These are phyloP conservation scores for Sebastes baramenuke DNA, from an alignment of 2,797 vertebrate genomes.

Conservation along the genomic window DNA sequence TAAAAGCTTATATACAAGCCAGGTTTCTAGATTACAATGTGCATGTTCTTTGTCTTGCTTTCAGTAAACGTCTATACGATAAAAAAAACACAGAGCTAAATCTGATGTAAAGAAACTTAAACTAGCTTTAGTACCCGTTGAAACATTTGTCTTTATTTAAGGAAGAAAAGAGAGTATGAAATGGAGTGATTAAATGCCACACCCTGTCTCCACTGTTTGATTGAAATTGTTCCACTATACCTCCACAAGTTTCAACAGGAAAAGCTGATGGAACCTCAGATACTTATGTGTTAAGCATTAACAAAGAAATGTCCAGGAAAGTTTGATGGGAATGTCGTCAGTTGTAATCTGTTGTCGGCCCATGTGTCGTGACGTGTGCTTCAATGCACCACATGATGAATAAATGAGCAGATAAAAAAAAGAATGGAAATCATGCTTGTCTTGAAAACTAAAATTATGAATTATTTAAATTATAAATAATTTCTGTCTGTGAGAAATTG, in stretches of 20 bases:
- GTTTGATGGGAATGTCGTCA: not conserved
- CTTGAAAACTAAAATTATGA: not conserved
- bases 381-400: not conserved
- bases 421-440: not conserved
- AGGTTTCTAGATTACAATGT: not conserved
- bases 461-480: too few relatives aligned
- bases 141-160: not conserved
- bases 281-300: not conserved
- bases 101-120: not conserved
- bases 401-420: not conserved
- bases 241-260: not conserved
- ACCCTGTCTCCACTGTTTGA: not conserved
- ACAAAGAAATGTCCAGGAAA: not conserved
- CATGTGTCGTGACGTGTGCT: not conserved
- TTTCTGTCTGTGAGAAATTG: not conserved
- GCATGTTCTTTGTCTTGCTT: not conserved
- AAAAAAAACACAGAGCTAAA: not conserved
- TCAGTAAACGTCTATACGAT: not conserved
- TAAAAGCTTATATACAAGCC: not conserved
- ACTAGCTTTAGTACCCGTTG: not conserved
- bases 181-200: not conserved
- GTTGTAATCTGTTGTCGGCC: not conserved
- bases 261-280: not conserved
- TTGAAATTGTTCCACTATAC: not conserved
- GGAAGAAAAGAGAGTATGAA: not conserved